Base-by-base conservation (phyloP, 1,140 invertebrate genomes). In the Homarus americanus region DNA sequence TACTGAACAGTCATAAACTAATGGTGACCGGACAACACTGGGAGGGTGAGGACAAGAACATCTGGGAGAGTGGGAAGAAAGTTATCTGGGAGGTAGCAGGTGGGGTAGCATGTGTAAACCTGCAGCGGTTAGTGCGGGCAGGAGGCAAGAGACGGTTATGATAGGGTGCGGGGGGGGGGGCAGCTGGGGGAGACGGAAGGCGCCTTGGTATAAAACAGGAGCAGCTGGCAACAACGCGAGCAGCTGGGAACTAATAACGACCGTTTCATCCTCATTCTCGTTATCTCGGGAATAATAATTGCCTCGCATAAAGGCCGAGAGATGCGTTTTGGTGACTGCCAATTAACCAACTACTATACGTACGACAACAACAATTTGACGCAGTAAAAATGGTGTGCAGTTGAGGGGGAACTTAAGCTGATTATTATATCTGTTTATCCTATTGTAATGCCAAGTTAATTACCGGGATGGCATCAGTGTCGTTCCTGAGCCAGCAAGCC, bases 191-290 rank as follows among this genome's bases (percentile, higher is more conserved):
- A 49, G 44, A 15, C 44, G 44, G 34, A 38, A 78, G 75, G 75
- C 75, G 44, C 17, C 49, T 32, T 15, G 49, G 12, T 24, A 36
- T 34, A 66, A 53, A 36, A 34, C 49, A n/a, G 49, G 7, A 69
- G 32, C 63, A 69, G 63, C 63, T 69, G 63, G n/a, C 17, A 69
- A 17, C 44, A 9, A 49, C 15, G 20, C 15, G 15, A 63, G 41
- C 78, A 80, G 41, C 78, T 80, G 78, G 78, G 34, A 24, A 53
- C n/a, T 53, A 80, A 53, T 80, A 80, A 80, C 78, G 44, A 44
- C 78, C 78, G 78, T 32, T 17, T 4, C 58, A 4, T 63, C 58
- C 58, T 24, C 15, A 24, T 4, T 5, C 63, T 32, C n/a, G 63
- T 69, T 69, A 69, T 69, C 63, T 7, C 28, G 63, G 63, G 63